These are phyloP conservation scores for Myotis daubentonii DNA, from an alignment of 2,797 vertebrate species.

Conservation along the genomic window DNA sequence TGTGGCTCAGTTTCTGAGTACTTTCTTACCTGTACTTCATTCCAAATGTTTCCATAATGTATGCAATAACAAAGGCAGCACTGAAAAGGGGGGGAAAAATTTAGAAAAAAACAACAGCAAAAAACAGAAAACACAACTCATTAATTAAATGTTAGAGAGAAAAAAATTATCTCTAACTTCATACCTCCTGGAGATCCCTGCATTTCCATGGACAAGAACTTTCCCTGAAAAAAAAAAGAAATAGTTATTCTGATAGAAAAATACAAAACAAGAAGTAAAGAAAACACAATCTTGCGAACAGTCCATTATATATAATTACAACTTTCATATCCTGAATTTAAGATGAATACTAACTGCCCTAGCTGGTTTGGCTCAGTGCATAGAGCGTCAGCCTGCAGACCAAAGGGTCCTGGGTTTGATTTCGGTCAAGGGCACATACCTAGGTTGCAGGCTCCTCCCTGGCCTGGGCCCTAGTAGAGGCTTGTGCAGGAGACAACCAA, in stretches of 20 bases:
- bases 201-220: slow-evolving; percentile 98
- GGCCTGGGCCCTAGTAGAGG: too few species aligned
- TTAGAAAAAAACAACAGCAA: slow-evolving; percentile 15
- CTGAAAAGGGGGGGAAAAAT: slow-evolving; percentile 78
- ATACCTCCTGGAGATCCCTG: slow-evolving; percentile 99
- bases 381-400: too few species aligned
- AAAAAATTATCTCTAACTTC: slow-evolving; percentile 17
- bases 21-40: slow-evolving; percentile 96
- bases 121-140: slow-evolving; percentile 11
- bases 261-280: neutral
- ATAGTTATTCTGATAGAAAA: slow-evolving; percentile 58
- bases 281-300: slow-evolving; percentile 17
- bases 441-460: too few species aligned
- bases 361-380: too few species aligned
- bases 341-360: neutral
- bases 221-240: slow-evolving; percentile 89
- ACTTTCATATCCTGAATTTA: slow-evolving; percentile 14
- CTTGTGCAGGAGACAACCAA: too few species aligned
- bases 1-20: neutral
- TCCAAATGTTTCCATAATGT: slow-evolving; percentile 99
- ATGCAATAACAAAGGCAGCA: slow-evolving; percentile 97
- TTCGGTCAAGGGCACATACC: too few species aligned
- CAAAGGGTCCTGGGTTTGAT: too few species aligned
- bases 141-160: neutral
- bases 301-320: neutral